These are phyloP conservation scores for Siniperca obscura DNA, from an alignment of 2,797 vertebrate genomes.

Conservation along the genomic window DNA sequence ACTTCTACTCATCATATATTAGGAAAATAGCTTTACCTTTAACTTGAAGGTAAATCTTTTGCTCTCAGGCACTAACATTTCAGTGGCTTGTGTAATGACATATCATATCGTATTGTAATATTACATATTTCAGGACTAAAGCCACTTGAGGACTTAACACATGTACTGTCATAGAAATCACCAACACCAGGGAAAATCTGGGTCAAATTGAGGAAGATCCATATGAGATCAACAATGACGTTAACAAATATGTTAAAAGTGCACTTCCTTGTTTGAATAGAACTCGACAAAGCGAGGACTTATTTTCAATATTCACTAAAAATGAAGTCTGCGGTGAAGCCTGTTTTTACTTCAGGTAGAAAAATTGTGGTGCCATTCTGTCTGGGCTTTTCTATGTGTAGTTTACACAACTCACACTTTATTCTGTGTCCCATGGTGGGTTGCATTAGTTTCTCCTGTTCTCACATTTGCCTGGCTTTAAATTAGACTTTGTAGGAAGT, in stretches of 20 bases:
- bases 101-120: not conserved
- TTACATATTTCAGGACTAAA: slow-evolving; percentile 2
- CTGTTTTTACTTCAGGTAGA: not conserved
- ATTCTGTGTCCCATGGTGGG: not conserved
- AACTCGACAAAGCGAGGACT: not conserved
- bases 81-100: not conserved
- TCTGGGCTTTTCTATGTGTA: not conserved
- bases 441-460: not conserved
- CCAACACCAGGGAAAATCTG: not conserved
- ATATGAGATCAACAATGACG: not conserved
- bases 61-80: not conserved
- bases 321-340: not conserved
- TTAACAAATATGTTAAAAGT: not conserved
- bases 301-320: not conserved
- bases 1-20: not conserved
- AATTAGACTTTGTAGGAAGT: not conserved
- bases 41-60: slow-evolving; percentile 15
- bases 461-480: not conserved
- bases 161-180: not conserved
- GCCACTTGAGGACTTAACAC: slow-evolving; percentile 7
- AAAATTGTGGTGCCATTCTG: not conserved
- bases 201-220: not conserved
- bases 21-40: slow-evolving; percentile 21
- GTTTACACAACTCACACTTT: not conserved
- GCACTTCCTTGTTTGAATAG: slow-evolving; percentile 11